phyloP scores from a whole-genome alignment of 2,113 vertebrate genomes.

The Oncorhynchus clarkii region DNA sequence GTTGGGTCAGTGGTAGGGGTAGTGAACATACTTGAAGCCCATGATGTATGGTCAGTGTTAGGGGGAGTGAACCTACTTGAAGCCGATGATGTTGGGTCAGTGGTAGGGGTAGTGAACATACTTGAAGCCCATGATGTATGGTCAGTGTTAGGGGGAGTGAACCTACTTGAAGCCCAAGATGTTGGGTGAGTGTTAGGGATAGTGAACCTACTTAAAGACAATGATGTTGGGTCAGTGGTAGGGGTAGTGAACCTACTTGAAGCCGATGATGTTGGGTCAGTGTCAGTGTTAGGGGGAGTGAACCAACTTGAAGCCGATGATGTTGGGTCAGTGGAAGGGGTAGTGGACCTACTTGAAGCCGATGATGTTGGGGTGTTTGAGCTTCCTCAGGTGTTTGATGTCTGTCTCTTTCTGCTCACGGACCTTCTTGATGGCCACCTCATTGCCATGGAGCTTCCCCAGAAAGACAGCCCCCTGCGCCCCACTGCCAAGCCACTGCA shows the following conservation, averaged over 20 bases:
- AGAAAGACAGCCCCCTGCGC: constrained; percentile 96
- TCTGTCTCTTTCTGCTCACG: constrained; percentile 97
- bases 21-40: too few species aligned
- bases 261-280: neutral
- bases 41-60: too few species aligned
- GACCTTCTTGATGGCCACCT: constrained; percentile 99
- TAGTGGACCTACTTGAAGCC: constrained; percentile 88
- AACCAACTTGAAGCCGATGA: neutral
- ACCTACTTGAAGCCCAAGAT: too few species aligned
- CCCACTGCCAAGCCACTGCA: constrained; percentile 97
- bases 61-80: too few species aligned
- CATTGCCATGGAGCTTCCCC: constrained; percentile 91
- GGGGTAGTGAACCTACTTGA: neutral
- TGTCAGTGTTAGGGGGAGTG: neutral
- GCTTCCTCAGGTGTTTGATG: constrained; percentile 94
- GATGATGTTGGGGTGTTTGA: constrained; percentile 98
- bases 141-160: too few species aligned
- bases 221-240: neutral
- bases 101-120: accelerated
- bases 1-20: too few species aligned
- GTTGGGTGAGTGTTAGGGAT: too few species aligned
- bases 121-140: too few species aligned
- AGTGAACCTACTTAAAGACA: too few species aligned
- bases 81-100: too few species aligned
- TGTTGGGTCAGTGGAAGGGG: neutral